A percentile compares a stretch with the other conserved stretches of the same genome.
Evolutionary conservation across 2,888 invertebrate genomes (phyloP).

Genomic region (Magallana nippona): DNA sequence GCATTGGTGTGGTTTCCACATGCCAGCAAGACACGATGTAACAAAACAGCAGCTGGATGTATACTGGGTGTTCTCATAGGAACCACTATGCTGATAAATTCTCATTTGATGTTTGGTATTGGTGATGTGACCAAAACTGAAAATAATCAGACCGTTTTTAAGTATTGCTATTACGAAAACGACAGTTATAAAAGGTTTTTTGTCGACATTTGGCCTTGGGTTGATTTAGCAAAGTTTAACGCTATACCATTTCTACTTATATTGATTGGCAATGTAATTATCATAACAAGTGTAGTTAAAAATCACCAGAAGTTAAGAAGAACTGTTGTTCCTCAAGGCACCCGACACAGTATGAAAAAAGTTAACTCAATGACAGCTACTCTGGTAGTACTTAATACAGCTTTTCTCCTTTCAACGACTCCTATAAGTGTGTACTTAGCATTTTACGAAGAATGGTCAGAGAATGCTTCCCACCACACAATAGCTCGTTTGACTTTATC

Average conservation of each 20-base stretch:
- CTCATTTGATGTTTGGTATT: constrained; percentile 64
- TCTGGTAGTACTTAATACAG: constrained; percentile 65
- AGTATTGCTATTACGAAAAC: constrained; percentile 52
- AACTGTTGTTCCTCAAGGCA: constrained; percentile 39
- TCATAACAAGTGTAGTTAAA: constrained; percentile 61
- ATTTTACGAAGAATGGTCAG: constrained; percentile 56
- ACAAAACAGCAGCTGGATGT: constrained; percentile 52
- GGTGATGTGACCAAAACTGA: constrained; percentile 43
- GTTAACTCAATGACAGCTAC: constrained; percentile 68
- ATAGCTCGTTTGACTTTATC: constrained; percentile 54
- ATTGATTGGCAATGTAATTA: constrained; percentile 66
- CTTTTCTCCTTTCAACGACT: constrained; percentile 65
- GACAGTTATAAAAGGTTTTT: constrained; percentile 57
- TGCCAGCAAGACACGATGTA: constrained; percentile 61
- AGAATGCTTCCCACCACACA: constrained; percentile 21
- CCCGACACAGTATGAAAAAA: constrained; percentile 30
- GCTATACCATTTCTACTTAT: constrained; percentile 69
- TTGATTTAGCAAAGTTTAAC: constrained; percentile 70
- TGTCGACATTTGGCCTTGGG: constrained; percentile 67
- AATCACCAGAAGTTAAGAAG: constrained; percentile 52
- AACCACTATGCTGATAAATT: constrained; percentile 59
- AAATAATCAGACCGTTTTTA: constrained; percentile 18
- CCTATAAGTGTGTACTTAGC: constrained; percentile 67
- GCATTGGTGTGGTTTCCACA: constrained; percentile 69
- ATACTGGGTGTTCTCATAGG: constrained; percentile 53